phyloP scores from a whole-genome alignment of 2,888 invertebrate species.

The Sarcophaga variegata region DNA sequence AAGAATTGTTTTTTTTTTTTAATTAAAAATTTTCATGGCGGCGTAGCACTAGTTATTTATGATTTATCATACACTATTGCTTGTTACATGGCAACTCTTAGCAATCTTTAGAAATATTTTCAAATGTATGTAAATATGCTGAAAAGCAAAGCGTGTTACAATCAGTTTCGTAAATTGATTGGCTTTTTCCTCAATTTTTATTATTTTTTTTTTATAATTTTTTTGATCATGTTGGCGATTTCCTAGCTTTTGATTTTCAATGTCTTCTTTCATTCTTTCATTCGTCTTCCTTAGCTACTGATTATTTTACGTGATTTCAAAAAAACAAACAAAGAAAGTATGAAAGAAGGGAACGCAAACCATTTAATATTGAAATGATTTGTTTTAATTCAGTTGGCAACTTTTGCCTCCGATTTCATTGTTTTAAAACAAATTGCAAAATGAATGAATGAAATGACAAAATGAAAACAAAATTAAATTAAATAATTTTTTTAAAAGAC shows the following conservation, averaged over 20 bases:
- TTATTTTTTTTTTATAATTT: not conserved
- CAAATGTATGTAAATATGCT: not conserved
- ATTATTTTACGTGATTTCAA: too few relatives aligned
- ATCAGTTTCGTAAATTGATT: not conserved
- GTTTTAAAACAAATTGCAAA: not conserved
- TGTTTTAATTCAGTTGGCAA: not conserved
- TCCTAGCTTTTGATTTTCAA: slow-evolving; percentile 43
- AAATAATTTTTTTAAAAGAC: not conserved
- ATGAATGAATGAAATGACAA: not conserved
- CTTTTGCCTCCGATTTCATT: not conserved
- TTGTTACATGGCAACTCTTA: slow-evolving; percentile 20
- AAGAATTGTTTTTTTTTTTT: not conserved
- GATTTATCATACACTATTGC: not conserved
- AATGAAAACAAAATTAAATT: not conserved
- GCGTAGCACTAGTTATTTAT: too few relatives aligned
- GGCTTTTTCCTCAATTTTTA: not conserved
- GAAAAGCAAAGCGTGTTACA: slow-evolving; percentile 5
- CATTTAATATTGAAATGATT: not conserved
- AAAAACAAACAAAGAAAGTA: not conserved
- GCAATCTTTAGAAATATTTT: not conserved
- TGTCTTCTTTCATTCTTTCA: not conserved
- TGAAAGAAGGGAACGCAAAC: not conserved
- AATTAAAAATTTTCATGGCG: not conserved
- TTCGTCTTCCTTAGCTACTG: too few relatives aligned
- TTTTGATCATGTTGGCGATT: not conserved